Evolutionary conservation across 2,113 vertebrate genomes (phyloP).

Genomic region (Desmodus rotundus): DNA sequence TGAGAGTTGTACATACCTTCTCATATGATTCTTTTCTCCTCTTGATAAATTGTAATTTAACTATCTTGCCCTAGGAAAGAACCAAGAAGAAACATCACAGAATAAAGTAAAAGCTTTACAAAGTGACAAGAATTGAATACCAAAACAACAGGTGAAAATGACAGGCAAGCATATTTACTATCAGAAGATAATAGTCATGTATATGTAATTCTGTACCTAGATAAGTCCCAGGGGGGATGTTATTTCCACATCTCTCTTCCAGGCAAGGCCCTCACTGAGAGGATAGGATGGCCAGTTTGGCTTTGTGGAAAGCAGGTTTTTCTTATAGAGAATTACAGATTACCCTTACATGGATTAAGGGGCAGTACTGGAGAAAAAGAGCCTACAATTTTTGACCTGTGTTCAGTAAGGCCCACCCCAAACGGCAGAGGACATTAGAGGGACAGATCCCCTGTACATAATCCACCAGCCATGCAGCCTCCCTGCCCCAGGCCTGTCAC

Average conservation of each 20-base stretch:
- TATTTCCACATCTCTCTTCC: neutral
- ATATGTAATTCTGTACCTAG: neutral
- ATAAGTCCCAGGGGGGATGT: neutral
- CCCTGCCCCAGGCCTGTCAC: rapidly evolving
- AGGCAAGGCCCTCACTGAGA: neutral
- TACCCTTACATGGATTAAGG: conserved; percentile 18
- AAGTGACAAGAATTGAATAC: neutral
- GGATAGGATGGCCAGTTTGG: neutral
- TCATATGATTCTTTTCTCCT: neutral
- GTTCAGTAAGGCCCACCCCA: neutral
- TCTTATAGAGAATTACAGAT: neutral
- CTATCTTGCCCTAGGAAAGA: neutral
- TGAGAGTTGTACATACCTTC: neutral
- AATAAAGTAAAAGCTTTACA: neutral
- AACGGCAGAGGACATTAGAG: neutral
- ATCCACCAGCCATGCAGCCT: neutral
- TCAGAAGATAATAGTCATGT: neutral
- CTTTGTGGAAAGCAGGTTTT: neutral
- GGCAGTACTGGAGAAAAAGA: neutral
- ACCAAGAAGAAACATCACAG: neutral
- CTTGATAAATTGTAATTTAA: neutral
- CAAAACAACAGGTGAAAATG: neutral
- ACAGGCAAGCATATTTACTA: neutral
- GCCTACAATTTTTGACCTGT: neutral
- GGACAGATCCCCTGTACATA: too few relatives aligned